phyloP scores from a whole-genome alignment of 2,888 invertebrate species.

The Drosophila pseudotakahashii region DNA sequence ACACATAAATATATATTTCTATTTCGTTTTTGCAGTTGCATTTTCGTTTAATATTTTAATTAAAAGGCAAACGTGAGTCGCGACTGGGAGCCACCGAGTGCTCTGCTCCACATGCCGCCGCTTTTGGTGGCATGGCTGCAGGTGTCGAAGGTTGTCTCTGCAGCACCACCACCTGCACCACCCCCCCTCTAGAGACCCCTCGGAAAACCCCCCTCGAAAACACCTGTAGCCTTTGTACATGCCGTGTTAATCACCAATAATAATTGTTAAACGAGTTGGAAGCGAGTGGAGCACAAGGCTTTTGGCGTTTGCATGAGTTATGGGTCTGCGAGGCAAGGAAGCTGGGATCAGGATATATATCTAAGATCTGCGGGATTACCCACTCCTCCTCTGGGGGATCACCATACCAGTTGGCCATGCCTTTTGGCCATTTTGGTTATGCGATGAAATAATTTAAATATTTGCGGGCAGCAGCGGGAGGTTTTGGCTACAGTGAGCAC shows the following conservation, averaged over 20 bases:
- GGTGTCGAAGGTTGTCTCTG: constrained; percentile 75
- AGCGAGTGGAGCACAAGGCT: constrained; percentile 52
- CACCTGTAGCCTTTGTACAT: constrained; percentile 60
- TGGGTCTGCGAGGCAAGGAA: constrained; percentile 45
- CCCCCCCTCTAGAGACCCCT: too few relatives aligned
- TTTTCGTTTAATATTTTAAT: constrained; percentile 78
- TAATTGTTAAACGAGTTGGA: constrained; percentile 79
- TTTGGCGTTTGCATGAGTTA: constrained; percentile 71
- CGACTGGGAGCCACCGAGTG: constrained; percentile 44
- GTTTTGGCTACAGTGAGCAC: constrained; percentile 51
- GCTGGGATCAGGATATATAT: constrained; percentile 31
- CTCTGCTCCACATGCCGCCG: constrained; percentile 63
- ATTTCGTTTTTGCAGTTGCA: constrained; percentile 64
- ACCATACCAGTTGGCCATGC: constrained; percentile 50
- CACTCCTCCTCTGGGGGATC: too few relatives aligned
- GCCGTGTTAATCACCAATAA: constrained; percentile 80
- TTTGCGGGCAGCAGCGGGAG: constrained; percentile 61
- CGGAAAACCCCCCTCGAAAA: neutral
- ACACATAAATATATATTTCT: constrained; percentile 14
- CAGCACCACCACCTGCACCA: constrained; percentile 20
- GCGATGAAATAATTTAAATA: constrained; percentile 79
- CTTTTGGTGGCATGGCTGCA: constrained; percentile 54
- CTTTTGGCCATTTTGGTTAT: constrained; percentile 75
- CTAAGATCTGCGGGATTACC: constrained; percentile 3
- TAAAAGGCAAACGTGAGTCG: constrained; percentile 71